phyloP scores from a whole-genome alignment of 1,140 invertebrate species.

The Zaprionus inermis region DNA sequence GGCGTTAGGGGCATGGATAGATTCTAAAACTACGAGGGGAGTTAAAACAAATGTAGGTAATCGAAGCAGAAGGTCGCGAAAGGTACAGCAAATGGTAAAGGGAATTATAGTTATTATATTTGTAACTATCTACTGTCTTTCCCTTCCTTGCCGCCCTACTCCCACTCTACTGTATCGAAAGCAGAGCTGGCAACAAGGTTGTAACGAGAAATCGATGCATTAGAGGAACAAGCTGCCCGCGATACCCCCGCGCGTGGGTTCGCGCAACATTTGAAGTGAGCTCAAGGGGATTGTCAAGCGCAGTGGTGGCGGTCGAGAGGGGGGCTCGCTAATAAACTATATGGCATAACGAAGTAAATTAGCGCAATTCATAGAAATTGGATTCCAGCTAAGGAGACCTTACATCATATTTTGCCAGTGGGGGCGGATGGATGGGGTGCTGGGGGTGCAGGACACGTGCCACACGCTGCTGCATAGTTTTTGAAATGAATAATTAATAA shows the following conservation, averaged over 20 bases:
- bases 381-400: neutral
- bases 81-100: no score
- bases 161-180: neutral
- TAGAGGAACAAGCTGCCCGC: no score
- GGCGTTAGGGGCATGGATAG: no score
- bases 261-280: neutral
- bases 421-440: no score
- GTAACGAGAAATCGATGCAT: neutral
- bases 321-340: neutral
- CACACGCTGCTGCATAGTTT: conserved; percentile 37
- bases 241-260: neutral
- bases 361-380: conserved; percentile 24
- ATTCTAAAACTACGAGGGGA: no score
- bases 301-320: neutral
- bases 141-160: neutral
- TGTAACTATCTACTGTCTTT: neutral
- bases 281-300: neutral
- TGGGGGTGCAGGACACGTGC: conserved; percentile 10
- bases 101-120: no score
- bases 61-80: no score
- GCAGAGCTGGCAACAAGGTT: neutral
- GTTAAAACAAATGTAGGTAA: no score
- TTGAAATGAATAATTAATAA: conserved; percentile 77
- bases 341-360: conserved; percentile 16
- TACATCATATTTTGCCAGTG: conserved; percentile 23